Conservation (phyloP, 92 coral and sea anemone species). For the Isaurus tuberculatus region DNA sequence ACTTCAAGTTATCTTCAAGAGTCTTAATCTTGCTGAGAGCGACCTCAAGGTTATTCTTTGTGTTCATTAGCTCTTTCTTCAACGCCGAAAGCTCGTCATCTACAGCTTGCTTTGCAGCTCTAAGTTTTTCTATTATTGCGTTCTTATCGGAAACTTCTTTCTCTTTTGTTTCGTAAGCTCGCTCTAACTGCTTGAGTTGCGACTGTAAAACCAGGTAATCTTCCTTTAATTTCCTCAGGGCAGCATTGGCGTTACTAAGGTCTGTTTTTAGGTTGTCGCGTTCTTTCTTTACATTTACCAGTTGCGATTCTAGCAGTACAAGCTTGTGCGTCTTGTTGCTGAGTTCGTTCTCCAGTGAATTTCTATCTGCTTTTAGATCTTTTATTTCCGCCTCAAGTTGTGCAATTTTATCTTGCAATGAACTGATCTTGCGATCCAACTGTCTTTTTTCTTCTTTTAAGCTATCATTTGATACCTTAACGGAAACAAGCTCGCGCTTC, state of each 20-base stretch:
- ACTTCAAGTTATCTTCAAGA: constrained; percentile 76
- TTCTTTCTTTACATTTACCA: constrained; percentile 74
- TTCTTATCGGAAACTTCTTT: constrained; percentile 79
- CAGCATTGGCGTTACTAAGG: constrained; percentile 59
- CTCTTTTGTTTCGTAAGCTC: constrained; percentile 61
- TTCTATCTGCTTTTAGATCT: constrained; percentile 83
- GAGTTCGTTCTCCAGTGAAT: constrained; percentile 81
- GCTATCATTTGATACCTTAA: constrained; percentile 73
- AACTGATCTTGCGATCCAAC: constrained; percentile 75
- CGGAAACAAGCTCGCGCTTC: constrained; percentile 74
- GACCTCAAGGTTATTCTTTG: constrained; percentile 73
- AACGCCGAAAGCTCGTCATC: constrained; percentile 78
- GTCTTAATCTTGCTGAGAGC: constrained; percentile 79
- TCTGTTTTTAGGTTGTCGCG: constrained; percentile 76
- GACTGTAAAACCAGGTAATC: constrained; percentile 68
- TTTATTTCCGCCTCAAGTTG: constrained; percentile 76
- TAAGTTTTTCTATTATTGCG: constrained; percentile 71
- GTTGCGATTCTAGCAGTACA: constrained; percentile 78
- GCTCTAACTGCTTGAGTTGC: constrained; percentile 70
- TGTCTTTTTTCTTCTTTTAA: constrained; percentile 79
- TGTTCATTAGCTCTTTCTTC: constrained; percentile 82
- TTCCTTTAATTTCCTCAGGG: constrained; percentile 75
- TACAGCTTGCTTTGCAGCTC: constrained; percentile 67
- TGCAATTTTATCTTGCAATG: constrained; percentile 57
- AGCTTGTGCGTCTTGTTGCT: constrained; percentile 86